phyloP scores from a whole-genome alignment of 2,113 vertebrate genomes.

The Anoura caudifer region DNA sequence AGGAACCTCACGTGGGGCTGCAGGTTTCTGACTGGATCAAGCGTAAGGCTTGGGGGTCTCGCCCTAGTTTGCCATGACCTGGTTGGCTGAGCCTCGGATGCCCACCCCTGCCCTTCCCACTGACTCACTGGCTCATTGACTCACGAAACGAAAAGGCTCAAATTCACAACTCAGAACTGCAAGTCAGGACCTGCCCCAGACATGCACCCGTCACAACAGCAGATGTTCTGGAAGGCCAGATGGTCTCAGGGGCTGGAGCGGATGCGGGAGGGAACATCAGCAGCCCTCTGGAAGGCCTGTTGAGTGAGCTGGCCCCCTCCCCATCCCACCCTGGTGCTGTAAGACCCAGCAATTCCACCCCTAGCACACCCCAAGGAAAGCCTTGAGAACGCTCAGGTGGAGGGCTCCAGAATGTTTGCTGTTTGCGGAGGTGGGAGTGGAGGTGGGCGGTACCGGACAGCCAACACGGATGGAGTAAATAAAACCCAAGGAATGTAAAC shows the following conservation, averaged over 20 bases:
- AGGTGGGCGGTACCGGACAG: neutral
- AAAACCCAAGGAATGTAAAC: neutral
- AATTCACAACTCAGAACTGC: neutral
- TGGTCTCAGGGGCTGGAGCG: accelerated
- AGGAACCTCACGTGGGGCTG: neutral
- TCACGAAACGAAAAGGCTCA: neutral
- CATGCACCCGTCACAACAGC: accelerated
- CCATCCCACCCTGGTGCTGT: accelerated
- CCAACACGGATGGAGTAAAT: neutral
- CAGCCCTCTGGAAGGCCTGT: neutral
- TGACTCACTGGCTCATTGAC: no score
- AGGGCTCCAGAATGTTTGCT: neutral
- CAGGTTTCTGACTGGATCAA: neutral
- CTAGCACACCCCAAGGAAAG: neutral
- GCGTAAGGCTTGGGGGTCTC: neutral
- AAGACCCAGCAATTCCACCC: neutral
- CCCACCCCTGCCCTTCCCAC: no score
- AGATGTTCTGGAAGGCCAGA: neutral
- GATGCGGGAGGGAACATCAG: accelerated
- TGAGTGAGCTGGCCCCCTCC: neutral
- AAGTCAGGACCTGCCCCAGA: neutral
- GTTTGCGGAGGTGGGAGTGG: neutral
- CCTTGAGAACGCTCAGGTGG: neutral
- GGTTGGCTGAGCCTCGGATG: neutral
- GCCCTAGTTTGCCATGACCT: neutral